These are phyloP conservation scores for Entelurus aequoreus DNA, from an alignment of 2,113 vertebrate species.

Conservation along the genomic window DNA sequence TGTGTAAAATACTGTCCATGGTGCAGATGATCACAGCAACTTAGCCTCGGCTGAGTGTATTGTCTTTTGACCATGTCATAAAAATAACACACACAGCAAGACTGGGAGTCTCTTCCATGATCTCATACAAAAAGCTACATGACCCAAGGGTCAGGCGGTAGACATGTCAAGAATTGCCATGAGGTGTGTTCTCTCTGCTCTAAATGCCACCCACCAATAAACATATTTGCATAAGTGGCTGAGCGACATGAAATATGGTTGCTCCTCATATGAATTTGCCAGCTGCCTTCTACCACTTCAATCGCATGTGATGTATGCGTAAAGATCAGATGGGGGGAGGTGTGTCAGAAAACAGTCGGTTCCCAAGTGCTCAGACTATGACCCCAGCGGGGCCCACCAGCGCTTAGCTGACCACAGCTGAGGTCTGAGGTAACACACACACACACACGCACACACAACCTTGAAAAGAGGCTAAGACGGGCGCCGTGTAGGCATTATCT, in stretches of 20 bases:
- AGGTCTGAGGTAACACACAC: conserved; percentile 33
- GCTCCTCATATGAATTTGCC: conserved; percentile 50
- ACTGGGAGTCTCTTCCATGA: conserved; percentile 25
- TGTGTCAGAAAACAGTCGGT: conserved; percentile 36
- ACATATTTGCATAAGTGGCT: conserved; percentile 71
- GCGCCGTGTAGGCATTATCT: conserved; percentile 25
- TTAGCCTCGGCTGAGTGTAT: not conserved
- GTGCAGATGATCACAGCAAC: not conserved
- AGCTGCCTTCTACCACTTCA: conserved; percentile 59
- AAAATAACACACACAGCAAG: conserved; percentile 41
- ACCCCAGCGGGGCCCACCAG: conserved; percentile 38
- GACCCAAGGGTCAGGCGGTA: conserved; percentile 24
- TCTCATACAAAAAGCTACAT: conserved; percentile 23
- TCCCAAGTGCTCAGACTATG: conserved; percentile 45
- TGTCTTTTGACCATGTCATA: conserved; percentile 26
- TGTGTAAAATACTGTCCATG: not conserved
- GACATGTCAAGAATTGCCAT: conserved; percentile 51
- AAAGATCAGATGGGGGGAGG: conserved; percentile 64
- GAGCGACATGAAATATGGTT: conserved; percentile 62
- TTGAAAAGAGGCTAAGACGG: conserved; percentile 49
- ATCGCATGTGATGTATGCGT: conserved; percentile 67
- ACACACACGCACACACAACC: conserved; percentile 50
- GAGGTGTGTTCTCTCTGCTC: conserved; percentile 41
- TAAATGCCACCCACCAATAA: conserved; percentile 59
- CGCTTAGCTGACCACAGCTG: conserved; percentile 56